phyloP scores from a whole-genome alignment of 23 tunicate species.

The Corella eumyota region DNA sequence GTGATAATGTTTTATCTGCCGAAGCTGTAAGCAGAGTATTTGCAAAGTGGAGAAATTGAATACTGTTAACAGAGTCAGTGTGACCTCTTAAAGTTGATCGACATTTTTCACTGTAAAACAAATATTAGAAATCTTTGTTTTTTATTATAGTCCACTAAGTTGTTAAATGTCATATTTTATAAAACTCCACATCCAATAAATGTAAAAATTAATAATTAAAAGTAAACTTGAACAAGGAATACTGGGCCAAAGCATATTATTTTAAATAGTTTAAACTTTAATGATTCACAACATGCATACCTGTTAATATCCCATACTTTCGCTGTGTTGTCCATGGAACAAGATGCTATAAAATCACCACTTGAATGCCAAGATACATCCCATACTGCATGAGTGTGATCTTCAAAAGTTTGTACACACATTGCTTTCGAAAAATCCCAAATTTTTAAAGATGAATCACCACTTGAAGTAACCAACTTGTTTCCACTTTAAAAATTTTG shows the following conservation, averaged over 20 bases:
- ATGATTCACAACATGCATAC: no score
- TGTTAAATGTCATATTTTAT: no score
- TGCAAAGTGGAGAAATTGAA: conserved; percentile 55
- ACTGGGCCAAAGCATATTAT: no score
- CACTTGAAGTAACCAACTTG: conserved; percentile 76
- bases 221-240: no score
- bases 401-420: conserved; percentile 60
- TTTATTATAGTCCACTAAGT: no score
- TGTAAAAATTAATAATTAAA: no score
- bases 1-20: conserved; percentile 80
- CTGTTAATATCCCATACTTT: conserved; percentile 90
- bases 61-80: conserved; percentile 83
- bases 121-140: no score
- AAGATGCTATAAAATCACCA: conserved; percentile 92
- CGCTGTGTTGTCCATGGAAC: conserved; percentile 92
- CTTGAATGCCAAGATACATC: conserved; percentile 94
- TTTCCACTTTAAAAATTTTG: conserved; percentile 38
- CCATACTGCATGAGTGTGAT: conserved; percentile 96
- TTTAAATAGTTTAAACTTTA: no score
- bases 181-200: no score
- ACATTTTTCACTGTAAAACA: conserved; percentile 56
- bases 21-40: conserved; percentile 77
- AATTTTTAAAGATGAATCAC: conserved; percentile 67
- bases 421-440: conserved; percentile 86
- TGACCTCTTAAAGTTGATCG: conserved; percentile 86